A percentile compares a stretch with the other conserved stretches of the same genome.
These are phyloP conservation scores for Imbricaverruca yamaguchii DNA, from an alignment of 2,888 invertebrate genomes.

Conservation along the genomic window DNA sequence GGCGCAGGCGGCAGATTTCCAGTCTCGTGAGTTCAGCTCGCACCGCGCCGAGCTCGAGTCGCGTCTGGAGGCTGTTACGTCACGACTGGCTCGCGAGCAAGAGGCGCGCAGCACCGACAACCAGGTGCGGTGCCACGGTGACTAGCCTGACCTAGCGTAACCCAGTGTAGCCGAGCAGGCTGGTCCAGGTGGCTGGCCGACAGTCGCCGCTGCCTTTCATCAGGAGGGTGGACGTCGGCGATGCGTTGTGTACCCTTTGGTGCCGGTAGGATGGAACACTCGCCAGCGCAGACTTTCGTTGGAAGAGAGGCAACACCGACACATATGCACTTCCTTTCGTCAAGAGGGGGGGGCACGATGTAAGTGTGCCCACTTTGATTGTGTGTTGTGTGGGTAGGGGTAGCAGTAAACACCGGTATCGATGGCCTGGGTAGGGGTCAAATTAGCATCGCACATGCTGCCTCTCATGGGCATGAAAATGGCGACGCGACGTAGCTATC, in stretches of 20 bases:
- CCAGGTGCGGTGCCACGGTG: neutral
- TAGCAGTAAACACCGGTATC: conserved; percentile 39
- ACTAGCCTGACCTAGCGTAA: no score
- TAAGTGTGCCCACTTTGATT: no score
- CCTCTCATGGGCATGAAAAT: no score
- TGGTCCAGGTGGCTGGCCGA: neutral
- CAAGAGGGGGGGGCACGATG: conserved; percentile 35
- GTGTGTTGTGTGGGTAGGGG: no score
- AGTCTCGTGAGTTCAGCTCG: neutral
- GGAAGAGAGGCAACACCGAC: conserved; percentile 46
- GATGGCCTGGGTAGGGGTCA: conserved; percentile 31
- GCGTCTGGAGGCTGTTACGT: neutral
- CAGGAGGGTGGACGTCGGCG: no score
- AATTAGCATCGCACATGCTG: no score
- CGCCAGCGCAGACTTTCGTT: no score
- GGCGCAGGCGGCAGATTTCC: conserved; percentile 1
- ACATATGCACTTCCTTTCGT: neutral
- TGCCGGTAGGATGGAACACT: no score
- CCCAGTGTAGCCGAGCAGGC: no score
- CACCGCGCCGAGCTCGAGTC: neutral
- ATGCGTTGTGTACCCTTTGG: no score
- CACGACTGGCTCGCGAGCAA: neutral
- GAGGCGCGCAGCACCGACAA: conserved; percentile 6
- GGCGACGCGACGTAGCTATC: no score
- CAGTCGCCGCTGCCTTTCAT: conserved; percentile 28